A percentile compares a stretch with the other conserved stretches of the same genome.
Conservation (phyloP, 2,113 vertebrate species). For the Cichladusa arquata region DNA sequence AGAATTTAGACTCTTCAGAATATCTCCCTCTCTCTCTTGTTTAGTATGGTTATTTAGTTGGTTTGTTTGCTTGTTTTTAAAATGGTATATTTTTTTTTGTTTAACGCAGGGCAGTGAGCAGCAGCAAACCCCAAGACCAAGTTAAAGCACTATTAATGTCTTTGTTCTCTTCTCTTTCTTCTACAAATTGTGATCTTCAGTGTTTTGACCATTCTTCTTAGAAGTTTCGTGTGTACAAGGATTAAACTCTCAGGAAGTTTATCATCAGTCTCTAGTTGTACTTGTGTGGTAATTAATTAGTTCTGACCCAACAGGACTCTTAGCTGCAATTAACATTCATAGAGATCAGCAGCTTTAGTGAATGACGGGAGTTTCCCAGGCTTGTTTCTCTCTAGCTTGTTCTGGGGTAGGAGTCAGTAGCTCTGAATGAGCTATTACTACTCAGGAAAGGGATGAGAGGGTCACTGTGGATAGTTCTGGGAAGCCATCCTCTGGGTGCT, state of each 20-base stretch:
- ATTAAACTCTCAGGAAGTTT: background rate
- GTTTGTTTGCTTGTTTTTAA: background rate
- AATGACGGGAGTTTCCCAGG: conserved; percentile 2
- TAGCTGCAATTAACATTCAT: background rate
- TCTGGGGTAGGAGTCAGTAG: background rate
- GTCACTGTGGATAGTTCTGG: background rate
- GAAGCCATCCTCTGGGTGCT: background rate
- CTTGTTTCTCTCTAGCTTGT: background rate
- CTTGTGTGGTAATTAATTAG: background rate
- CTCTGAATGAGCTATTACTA: background rate
- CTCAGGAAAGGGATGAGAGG: background rate
- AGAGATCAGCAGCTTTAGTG: background rate
- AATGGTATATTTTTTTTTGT: background rate
- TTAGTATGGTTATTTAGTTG: background rate
- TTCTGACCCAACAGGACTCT: background rate
- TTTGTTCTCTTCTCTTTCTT: background rate
- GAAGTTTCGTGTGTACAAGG: background rate
- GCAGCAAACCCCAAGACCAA: background rate
- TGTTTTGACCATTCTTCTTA: background rate
- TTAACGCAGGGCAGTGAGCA: background rate
- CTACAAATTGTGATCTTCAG: background rate
- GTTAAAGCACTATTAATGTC: background rate
- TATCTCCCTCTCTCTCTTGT: background rate
- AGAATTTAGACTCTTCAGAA: background rate
- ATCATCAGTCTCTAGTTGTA: background rate